phyloP scores from a whole-genome alignment of 2,113 vertebrate species.

The Chaenocephalus aceratus region DNA sequence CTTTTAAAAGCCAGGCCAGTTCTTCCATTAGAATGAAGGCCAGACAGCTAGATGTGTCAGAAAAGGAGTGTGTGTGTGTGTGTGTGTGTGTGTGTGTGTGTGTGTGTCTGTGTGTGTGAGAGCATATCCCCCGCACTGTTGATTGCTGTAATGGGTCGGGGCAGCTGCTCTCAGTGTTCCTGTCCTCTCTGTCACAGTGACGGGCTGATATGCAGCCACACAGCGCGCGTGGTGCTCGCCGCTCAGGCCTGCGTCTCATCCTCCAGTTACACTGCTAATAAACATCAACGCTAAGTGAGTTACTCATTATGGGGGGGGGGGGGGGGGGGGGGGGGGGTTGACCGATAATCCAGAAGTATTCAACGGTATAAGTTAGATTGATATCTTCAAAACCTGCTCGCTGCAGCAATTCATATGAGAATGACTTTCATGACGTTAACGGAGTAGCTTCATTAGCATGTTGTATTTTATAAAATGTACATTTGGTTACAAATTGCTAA shows the following conservation, averaged over 20 bases:
- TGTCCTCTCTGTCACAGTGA: constrained; percentile 59
- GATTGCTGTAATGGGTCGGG: constrained; percentile 62
- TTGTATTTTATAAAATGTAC: background rate
- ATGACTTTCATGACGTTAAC: background rate
- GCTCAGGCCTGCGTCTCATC: constrained; percentile 6
- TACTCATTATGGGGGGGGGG: background rate
- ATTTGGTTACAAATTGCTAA: background rate
- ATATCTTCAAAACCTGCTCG: constrained; percentile 6
- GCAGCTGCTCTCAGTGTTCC: constrained; percentile 69
- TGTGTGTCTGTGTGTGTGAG: background rate
- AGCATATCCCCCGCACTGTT: constrained; percentile 23
- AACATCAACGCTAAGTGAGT: constrained; percentile 34
- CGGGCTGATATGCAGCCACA: constrained; percentile 44
- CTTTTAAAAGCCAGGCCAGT: constrained; percentile 74
- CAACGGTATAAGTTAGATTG: background rate
- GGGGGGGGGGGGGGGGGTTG: background rate
- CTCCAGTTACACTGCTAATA: background rate
- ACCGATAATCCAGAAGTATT: background rate
- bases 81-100: constrained; percentile 16
- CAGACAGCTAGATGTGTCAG: constrained; percentile 61
- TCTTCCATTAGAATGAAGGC: constrained; percentile 73
- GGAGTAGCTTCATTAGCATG: background rate
- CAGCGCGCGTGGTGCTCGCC: constrained; percentile 20
- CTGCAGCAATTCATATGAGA: background rate
- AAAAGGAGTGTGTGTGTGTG: constrained; percentile 23